Conservation (phyloP, 2,797 vertebrate genomes). For the Gouania willdenowi region DNA sequence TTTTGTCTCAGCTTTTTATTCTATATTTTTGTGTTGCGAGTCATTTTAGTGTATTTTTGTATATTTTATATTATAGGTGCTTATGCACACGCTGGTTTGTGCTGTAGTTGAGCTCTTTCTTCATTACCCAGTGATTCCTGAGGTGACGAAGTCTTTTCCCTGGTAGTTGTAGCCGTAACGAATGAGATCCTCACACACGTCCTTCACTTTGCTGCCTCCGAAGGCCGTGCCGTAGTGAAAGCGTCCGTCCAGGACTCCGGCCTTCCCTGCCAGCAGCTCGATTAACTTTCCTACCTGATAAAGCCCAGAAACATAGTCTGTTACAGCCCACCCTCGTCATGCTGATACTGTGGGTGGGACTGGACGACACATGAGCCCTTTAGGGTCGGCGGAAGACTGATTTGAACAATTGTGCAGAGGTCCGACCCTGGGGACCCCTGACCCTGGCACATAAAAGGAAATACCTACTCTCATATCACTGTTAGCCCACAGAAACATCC, state of each 20-base stretch:
- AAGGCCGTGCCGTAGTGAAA: conserved; percentile 98
- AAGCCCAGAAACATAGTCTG: conserved; percentile 5
- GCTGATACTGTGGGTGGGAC: conserved; percentile 28
- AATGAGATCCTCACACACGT: conserved; percentile 97
- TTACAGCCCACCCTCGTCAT: not conserved
- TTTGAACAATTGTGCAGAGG: conserved; percentile 59
- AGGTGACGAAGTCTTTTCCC: conserved; percentile 97
- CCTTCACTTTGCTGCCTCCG: conserved; percentile 97
- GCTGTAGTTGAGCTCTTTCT: not conserved
- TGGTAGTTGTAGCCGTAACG: conserved; percentile 96
- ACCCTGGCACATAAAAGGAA: conserved; percentile 67
- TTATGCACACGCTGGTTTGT: no score
- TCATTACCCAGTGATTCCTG: conserved; percentile 95
- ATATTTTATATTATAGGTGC: no score
- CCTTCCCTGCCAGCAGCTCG: conserved; percentile 94
- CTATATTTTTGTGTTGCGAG: no score
- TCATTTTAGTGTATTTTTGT: no score
- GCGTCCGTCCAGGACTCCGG: conserved; percentile 88
- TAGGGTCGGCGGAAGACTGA: conserved; percentile 47
- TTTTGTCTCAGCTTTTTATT: no score
- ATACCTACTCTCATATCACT: conserved; percentile 72
- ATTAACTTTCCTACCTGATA: conserved; percentile 94
- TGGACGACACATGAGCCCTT: conserved; percentile 46
- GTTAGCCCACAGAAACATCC: conserved; percentile 57
- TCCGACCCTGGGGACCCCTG: conserved; percentile 60